phyloP scores from a whole-genome alignment of 2,113 vertebrate species.

The Neotoma lepida region DNA sequence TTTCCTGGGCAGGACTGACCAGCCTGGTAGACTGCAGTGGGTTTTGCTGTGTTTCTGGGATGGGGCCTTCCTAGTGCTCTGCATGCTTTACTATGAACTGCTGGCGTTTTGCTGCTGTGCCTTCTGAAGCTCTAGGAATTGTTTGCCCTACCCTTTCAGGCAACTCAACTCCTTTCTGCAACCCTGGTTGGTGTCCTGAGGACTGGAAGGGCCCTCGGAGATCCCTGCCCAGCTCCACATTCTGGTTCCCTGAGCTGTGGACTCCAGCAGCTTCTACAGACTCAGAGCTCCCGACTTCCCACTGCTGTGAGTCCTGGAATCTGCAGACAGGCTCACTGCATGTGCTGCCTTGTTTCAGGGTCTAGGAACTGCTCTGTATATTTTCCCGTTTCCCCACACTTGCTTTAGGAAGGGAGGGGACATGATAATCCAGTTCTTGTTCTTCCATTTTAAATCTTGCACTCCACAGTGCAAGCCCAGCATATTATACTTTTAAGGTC shows the following conservation, averaged over 20 bases:
- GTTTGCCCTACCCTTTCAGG: background rate
- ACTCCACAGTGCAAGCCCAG: conserved; percentile 7
- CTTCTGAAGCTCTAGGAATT: background rate
- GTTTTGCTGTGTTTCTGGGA: background rate
- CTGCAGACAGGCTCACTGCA: background rate
- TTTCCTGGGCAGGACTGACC: background rate
- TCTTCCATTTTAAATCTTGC: conserved; percentile 5
- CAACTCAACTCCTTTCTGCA: background rate
- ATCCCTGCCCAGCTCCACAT: no score
- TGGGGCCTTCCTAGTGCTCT: background rate
- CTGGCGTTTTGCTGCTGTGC: background rate
- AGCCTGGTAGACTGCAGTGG: background rate
- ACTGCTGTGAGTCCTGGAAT: background rate
- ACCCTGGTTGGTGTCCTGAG: background rate
- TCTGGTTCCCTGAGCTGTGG: background rate
- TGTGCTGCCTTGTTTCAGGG: background rate
- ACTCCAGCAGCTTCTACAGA: background rate
- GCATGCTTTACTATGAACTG: background rate
- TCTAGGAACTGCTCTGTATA: conserved; percentile 29
- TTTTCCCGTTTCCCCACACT: background rate
- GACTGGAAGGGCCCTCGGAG: no score
- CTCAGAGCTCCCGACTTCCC: background rate
- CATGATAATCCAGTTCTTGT: background rate
- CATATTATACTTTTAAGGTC: background rate
- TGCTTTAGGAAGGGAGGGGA: background rate